Conservation (phyloP, 2,113 vertebrate species). For the Natator depressus region DNA sequence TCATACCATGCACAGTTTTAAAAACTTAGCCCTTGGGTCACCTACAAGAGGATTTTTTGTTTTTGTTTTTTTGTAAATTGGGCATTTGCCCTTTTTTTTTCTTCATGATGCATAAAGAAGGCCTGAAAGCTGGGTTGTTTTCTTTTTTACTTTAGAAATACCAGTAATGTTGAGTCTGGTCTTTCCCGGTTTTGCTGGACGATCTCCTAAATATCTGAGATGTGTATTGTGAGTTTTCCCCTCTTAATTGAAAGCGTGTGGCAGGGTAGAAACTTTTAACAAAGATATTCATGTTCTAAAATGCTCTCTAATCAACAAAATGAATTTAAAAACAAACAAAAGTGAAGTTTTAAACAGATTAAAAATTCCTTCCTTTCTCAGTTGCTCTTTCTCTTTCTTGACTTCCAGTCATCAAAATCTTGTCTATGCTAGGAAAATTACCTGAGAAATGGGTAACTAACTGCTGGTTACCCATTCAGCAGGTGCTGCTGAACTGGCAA, state of each 20-base stretch:
- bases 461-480: background rate
- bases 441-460: background rate
- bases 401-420: background rate
- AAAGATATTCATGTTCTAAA: background rate
- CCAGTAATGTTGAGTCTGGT: background rate
- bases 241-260: background rate
- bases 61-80: background rate
- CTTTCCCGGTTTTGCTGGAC: background rate
- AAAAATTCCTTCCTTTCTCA: background rate
- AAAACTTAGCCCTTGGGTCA: background rate
- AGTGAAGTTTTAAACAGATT: background rate
- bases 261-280: background rate
- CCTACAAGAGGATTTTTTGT: background rate
- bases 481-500: constrained; percentile 44
- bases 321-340: background rate
- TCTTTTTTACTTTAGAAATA: background rate
- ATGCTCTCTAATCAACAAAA: background rate
- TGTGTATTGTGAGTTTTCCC: background rate
- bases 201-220: background rate
- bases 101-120: background rate
- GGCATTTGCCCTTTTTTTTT: background rate
- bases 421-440: background rate
- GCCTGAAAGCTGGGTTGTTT: background rate
- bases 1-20: background rate
- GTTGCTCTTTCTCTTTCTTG: background rate